Evolutionary conservation across 2,113 vertebrate species (phyloP).

Genomic region (Pheucticus melanocephalus): DNA sequence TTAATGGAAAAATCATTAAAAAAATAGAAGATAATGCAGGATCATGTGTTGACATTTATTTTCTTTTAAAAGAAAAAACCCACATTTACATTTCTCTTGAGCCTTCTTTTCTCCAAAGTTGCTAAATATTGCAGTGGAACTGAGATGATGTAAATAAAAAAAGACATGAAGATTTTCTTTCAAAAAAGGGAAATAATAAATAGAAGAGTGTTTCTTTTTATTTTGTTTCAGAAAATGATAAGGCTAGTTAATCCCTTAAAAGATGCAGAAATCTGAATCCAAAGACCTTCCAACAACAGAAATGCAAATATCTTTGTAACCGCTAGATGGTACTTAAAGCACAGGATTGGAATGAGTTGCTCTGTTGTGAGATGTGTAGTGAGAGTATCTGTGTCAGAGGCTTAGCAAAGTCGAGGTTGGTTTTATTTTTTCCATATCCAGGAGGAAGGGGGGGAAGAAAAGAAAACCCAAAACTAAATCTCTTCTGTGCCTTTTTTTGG

Average conservation of each 20-base stretch:
- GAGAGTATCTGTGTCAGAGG: not conserved
- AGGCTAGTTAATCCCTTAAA: not conserved
- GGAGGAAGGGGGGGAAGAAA: not conserved
- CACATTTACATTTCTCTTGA: not conserved
- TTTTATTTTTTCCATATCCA: conserved; percentile 15
- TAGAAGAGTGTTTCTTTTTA: not conserved
- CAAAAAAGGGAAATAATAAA: not conserved
- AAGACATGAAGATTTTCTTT: not conserved
- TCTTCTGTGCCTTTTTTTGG: conserved; percentile 56
- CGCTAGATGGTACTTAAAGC: conserved; percentile 78
- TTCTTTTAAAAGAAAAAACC: not conserved
- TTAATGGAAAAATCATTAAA: not conserved
- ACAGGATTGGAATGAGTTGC: conserved; percentile 41
- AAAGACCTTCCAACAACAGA: not conserved
- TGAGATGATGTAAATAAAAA: not conserved
- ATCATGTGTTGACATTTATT: not conserved
- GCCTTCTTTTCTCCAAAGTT: not conserved
- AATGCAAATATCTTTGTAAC: conserved; percentile 9
- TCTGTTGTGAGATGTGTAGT: not conserved
- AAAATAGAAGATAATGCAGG: not conserved
- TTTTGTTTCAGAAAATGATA: not conserved
- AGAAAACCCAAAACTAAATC: conserved; percentile 26
- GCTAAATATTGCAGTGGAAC: not conserved
- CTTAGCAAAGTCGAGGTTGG: conserved; percentile 11
- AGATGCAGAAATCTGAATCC: not conserved